A percentile compares a stretch with the other conserved stretches of the same genome.
Conservation (phyloP, 2,797 vertebrate genomes). For the Otus scops region DNA sequence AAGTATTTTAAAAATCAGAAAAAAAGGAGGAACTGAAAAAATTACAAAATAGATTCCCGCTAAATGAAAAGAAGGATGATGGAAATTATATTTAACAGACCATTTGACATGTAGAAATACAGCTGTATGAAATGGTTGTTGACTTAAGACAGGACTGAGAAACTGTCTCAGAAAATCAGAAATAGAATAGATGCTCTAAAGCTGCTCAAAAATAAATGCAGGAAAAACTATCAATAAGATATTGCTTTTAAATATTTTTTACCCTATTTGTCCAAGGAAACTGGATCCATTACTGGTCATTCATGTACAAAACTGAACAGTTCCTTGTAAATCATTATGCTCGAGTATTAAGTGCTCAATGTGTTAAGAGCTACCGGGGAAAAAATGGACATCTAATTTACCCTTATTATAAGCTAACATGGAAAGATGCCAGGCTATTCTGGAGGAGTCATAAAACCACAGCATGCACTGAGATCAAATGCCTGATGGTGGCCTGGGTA, state of each 20-base stretch:
- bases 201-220: neutral
- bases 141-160: neutral
- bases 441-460: neutral
- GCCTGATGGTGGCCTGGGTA: neutral
- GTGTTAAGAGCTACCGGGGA: neutral
- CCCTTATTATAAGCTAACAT: neutral
- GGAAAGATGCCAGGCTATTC: neutral
- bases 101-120: neutral
- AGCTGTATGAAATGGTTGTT: neutral
- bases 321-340: neutral
- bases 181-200: neutral
- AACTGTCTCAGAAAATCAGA: neutral
- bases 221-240: neutral
- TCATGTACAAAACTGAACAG: neutral
- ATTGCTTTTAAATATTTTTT: neutral
- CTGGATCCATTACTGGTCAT: neutral
- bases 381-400: neutral
- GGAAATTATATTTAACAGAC: neutral
- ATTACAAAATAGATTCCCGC: neutral
- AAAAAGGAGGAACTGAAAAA: neutral
- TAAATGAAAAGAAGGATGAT: neutral
- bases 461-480: neutral
- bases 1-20: neutral
- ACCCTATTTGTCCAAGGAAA: neutral
- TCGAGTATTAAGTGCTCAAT: neutral